Evolutionary conservation across 2,113 vertebrate species (phyloP), one percentile per base, ranked within the genome.

Genomic region (Speoplatyrhinus poulsoni): DNA sequence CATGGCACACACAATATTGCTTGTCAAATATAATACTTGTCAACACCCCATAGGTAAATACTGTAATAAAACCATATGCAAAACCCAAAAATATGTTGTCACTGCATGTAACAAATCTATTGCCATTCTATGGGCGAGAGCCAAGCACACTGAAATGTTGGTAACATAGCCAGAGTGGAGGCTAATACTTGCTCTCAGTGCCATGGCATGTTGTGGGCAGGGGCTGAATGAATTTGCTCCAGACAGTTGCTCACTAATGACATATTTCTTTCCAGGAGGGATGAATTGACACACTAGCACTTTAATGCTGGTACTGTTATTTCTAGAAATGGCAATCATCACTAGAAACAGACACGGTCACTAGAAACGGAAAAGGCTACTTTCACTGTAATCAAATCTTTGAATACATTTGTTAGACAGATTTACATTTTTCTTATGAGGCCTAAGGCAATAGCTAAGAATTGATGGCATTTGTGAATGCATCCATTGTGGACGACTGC

Each of bases 311-410:
- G 53, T 3, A 26, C 32, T 57, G 17, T 32, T 19, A 26, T 57
- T 87, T 87, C 79, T 81, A 82, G 55, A 83, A 75, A 73, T 72
- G 70, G 76, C 68, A 46, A 63, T 81, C 71, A 81, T 88, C 75
- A 79, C 73, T 64, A 48, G 49, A 53, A 70, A 61, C 26, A 3
- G 26, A 26, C 26, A 26, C 26, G 26, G 26, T 3, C 26, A 26
- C 26, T 26, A 26, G 26, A 26, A 26, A 26, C 26, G 26, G 26
- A 26, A 26, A 26, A 26, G 26, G 26, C 26, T 26, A 26, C 26
- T 26, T 26, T 26, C 26, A 26, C 26, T 26, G 26, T 26, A 26
- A 26, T 26, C 26, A 26, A 26, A 26, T 26, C 26, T 26, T 26
- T 26, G 26, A 26, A 26, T 26, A 26, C 26, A 26, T 26, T 26